These are phyloP conservation scores for Sympetrum striolatum DNA, from an alignment of 2,888 invertebrate genomes.

Conservation along the genomic window DNA sequence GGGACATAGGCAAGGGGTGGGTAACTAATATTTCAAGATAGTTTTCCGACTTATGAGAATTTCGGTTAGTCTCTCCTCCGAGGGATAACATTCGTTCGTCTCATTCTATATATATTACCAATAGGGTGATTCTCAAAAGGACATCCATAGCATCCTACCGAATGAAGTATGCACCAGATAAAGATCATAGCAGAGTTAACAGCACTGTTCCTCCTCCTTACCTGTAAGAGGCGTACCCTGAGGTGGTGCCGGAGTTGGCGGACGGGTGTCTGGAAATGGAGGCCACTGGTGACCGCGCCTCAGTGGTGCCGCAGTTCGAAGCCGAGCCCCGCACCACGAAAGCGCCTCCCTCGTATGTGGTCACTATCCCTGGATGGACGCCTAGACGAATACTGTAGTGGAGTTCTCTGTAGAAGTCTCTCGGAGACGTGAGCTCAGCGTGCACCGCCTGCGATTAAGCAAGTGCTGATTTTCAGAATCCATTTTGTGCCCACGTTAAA, in stretches of 20 bases:
- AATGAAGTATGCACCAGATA: too few relatives aligned
- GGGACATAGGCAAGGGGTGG: too few relatives aligned
- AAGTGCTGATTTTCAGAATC: not conserved
- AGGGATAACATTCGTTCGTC: too few relatives aligned
- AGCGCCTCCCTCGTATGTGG: conserved; percentile 65
- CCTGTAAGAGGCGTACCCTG: conserved; percentile 26
- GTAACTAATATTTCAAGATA: too few relatives aligned
- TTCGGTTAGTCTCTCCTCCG: too few relatives aligned
- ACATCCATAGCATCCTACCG: too few relatives aligned
- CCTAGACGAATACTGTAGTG: conserved; percentile 80
- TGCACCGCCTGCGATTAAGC: conserved; percentile 61
- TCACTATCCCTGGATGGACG: conserved; percentile 77
- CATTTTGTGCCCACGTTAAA: not conserved
- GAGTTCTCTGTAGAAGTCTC: conserved; percentile 77
- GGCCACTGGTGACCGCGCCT: conserved; percentile 48
- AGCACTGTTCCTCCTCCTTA: not conserved
- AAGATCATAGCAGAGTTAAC: too few relatives aligned
- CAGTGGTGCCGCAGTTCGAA: conserved; percentile 70
- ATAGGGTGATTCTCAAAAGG: too few relatives aligned
- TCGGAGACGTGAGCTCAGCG: conserved; percentile 65
- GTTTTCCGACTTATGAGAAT: too few relatives aligned
- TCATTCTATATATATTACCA: too few relatives aligned
- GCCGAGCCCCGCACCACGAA: conserved; percentile 53
- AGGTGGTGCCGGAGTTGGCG: conserved; percentile 31
- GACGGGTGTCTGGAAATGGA: conserved; percentile 25